Evolutionary conservation across 2,888 invertebrate genomes (phyloP), one percentile per base, ranked within the genome.

Genomic region (Diarsia rubi): DNA sequence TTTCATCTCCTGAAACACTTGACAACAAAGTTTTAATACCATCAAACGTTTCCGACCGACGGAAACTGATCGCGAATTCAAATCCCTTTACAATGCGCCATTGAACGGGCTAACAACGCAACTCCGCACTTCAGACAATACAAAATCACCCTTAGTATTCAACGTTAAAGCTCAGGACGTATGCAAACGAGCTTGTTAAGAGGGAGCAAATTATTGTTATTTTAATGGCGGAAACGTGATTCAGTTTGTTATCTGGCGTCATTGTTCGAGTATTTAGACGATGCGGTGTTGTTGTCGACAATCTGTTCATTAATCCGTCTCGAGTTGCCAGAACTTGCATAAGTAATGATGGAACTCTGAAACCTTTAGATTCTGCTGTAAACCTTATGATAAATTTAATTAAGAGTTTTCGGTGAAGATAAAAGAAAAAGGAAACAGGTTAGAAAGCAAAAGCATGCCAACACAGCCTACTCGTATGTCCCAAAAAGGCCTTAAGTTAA

Each of bases 1-100:
- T 79, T 69, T 69, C 49, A 47, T 76, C 80, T 75, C 83, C 76
- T 47, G 81, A 69, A 73, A 85, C 80, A 84, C 77, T 86, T 75
- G 79, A 63, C 69, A 59, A 65, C 76, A 81, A 88, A 90, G 84
- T 91, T 89, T 85, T 89, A 88, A 91, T 90, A 82, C 88, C 88
- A 86, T 89, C 88, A 89, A 90, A 89, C 87, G 86, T 83, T 84
- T 69, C 67, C 73, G 19, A 68, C 70, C 57, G 73, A 65, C 42
- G 74, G 75, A 75, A 84, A 82, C 79, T 78, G 81, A 83, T 84
- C 85, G 78, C 60, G 64, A 77, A 81, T 78, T 85, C 69, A 75
- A 84, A 86, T 86, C 86, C 86, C 77, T 78, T 83, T 76, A 86
- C 83, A 84, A 86, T 85, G 78, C 81, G 75, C 83, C 85, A 86